Conservation (phyloP, 2,113 vertebrate genomes). For the Antennarius striatus region DNA sequence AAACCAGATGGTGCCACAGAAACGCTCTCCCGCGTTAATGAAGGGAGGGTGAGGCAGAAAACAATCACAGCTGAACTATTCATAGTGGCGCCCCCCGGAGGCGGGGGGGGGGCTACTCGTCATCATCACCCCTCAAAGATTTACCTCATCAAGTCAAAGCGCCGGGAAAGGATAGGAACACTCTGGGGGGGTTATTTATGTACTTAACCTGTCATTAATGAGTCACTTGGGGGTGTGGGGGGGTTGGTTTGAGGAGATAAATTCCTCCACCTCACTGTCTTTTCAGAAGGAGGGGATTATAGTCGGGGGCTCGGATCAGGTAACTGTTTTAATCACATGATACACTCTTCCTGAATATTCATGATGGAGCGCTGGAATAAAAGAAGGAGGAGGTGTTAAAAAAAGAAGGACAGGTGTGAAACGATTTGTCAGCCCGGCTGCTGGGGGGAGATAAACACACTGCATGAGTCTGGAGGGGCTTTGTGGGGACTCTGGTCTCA, state of each 20-base stretch:
- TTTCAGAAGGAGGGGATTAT: conserved; percentile 62
- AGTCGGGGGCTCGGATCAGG: conserved; percentile 65
- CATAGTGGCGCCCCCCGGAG: conserved; percentile 33
- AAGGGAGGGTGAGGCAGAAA: conserved; percentile 49
- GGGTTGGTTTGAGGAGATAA: conserved; percentile 58
- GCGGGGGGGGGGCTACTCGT: conserved; percentile 41
- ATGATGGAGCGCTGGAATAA: conserved; percentile 21
- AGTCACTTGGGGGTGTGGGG: conserved; percentile 73
- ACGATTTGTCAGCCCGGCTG: conserved; percentile 26
- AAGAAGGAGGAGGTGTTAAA: conserved; percentile 11
- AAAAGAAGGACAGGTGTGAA: conserved; percentile 6
- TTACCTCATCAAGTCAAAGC: conserved; percentile 47
- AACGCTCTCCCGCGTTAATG: conserved; percentile 57
- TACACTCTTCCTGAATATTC: conserved; percentile 59
- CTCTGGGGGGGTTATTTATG: conserved; percentile 69
- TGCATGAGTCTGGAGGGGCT: conserved; percentile 40
- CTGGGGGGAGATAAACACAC: conserved; percentile 31
- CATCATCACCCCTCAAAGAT: conserved; percentile 32
- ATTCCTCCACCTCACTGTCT: conserved; percentile 42
- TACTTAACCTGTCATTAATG: conserved; percentile 82
- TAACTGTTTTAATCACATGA: conserved; percentile 67
- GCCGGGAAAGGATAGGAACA: conserved; percentile 54
- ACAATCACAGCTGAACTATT: conserved; percentile 56
- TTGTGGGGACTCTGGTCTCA: conserved; percentile 31
- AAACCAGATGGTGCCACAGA: conserved; percentile 70